Base-by-base conservation (phyloP, 2,888 invertebrate genomes). In the Hirtodrosophila duncani region DNA sequence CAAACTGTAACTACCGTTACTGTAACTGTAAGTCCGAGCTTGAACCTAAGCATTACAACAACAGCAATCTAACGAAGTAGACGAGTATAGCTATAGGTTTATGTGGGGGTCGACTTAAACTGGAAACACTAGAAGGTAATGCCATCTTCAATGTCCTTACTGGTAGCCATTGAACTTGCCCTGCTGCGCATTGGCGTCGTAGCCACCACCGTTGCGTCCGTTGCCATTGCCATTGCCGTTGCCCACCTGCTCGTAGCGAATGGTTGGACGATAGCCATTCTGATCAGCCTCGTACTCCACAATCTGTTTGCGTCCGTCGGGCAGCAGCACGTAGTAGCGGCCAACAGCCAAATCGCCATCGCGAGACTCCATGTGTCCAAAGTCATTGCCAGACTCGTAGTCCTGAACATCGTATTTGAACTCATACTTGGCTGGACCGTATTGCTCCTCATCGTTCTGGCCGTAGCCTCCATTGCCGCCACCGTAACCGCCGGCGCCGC, bases 261-360 rank as follows among this genome's bases (percentile, higher is more conserved):
- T 91, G 67, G 88, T 90, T 9, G 92, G 92, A 60, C 89, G 89
- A 87, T 90, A 92, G 1, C 92, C 92, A 30, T 90, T 88, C 77
- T 90, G 88, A 69, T 92, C 91, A 3, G 92, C 92, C 75, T 91
- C 91, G 84, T 92, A 92, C 64, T 90, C 89, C 0, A 92, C 92
- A 26, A 91, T 91, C 88, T 91, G 91, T 81, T 90, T 91, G 74
- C 92, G 89, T 33, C 92, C 92, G 84, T 92, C 92, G 60, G 92
- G 92, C 43, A 92, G 84, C 2, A 91, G 84, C 1, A 92, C 92
- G 67, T 91, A 91, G 86, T 92, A 92, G 18, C 88, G 84, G 1
- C 92, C 92, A 34, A 89, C 88, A 6, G 91, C 89, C 27, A 89
- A 86, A 66, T 91, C 91, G 2, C 91, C 91, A 74, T 90, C 89